phyloP scores from a whole-genome alignment of 2,888 invertebrate species.

The Chaetoderma sp. region DNA sequence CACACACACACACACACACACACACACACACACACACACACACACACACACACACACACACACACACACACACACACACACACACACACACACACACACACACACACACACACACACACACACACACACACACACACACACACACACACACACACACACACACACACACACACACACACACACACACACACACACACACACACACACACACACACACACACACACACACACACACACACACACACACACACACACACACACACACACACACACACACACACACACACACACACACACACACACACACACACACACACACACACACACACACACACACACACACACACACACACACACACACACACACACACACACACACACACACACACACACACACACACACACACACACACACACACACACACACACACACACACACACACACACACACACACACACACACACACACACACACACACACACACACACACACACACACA shows the following conservation, averaged over 20 bases:
- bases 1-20: background rate
- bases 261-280: background rate
- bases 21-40: background rate
- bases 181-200: background rate
- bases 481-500: background rate
- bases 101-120: background rate
- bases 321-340: background rate
- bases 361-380: background rate
- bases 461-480: background rate
- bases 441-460: background rate
- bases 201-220: background rate
- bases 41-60: background rate
- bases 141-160: background rate
- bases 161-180: background rate
- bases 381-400: background rate
- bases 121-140: background rate
- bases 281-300: background rate
- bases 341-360: background rate
- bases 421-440: background rate
- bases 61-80: background rate
- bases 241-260: background rate
- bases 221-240: background rate
- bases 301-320: background rate
- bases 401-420: background rate
- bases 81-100: background rate